phyloP scores from a whole-genome alignment of 2,113 vertebrate genomes.

The Laticauda colubrina region DNA sequence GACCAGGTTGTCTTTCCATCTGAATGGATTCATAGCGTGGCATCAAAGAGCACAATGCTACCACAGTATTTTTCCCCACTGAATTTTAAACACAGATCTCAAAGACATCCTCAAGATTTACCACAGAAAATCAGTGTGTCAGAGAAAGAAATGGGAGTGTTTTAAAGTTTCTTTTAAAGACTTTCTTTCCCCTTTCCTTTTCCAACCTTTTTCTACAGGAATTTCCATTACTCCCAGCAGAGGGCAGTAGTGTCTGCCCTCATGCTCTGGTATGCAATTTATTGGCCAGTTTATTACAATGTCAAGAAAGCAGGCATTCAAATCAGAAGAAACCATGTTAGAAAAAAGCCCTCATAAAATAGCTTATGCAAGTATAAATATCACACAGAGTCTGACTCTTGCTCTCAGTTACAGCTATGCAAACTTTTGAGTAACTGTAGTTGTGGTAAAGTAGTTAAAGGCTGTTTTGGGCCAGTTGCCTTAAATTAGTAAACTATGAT shows the following conservation, averaged over 20 bases:
- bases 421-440: constrained; percentile 12
- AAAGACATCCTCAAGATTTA: neutral
- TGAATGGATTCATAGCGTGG: neutral
- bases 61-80: neutral
- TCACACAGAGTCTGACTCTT: neutral
- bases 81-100: neutral
- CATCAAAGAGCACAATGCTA: neutral
- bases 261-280: neutral
- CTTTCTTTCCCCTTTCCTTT: neutral
- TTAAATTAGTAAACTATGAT: constrained; percentile 2
- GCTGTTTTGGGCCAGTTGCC: constrained; percentile 12
- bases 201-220: neutral
- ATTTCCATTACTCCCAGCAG: constrained; percentile 18
- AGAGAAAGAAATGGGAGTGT: neutral
- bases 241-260: neutral
- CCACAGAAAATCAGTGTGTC: neutral
- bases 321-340: constrained; percentile 10
- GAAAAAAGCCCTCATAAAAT: constrained; percentile 12
- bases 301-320: constrained; percentile 9
- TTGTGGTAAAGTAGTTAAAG: constrained; percentile 15
- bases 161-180: constrained; percentile 5
- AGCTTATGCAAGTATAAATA: constrained; percentile 19
- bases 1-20: neutral
- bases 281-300: neutral
- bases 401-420: constrained; percentile 1